Base-by-base conservation (phyloP, 2,888 invertebrate species). In the Campoplex nolae region DNA sequence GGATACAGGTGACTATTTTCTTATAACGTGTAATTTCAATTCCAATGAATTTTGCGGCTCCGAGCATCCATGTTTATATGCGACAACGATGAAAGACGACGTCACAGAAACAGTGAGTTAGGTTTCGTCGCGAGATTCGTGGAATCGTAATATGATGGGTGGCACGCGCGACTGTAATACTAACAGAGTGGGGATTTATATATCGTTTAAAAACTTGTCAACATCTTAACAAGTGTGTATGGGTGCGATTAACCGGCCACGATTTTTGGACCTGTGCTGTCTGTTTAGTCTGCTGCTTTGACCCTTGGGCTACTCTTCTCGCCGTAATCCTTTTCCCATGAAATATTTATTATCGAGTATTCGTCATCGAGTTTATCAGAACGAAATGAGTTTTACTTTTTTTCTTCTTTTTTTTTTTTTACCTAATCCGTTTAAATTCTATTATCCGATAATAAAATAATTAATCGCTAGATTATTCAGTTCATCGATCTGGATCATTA, bases 111-210 rank as follows among this genome's bases (percentile, higher is more conserved):
- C 45, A 45, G 45, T 35, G 78, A 16, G 75, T 83, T 48, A 11
- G 38, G 32, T 38, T 71, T 62, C 32, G 8, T 13, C 45, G 58
- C 65, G 62, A 28, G 71, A 65, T 83, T 83, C 83, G 70, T 54
- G 71, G 83, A 83, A 83, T 65, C 65, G 77, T 65, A 71, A 70
- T 71, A 77, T 51, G 48, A 83, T 77, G 42, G 48, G 32, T 77
- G 77, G 83, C 83, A 83, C 83, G 83, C 83, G 83, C 77, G 77
- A 23, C 62, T 13, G 3, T 35, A 35, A 71, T 16, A 54, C 68
- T 42, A 56, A 28, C 32, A 11, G 32, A 35, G 71, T 13, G 62
- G 35, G 35, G 62, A 71, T 80, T 70, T 38, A 62, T 76, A 35
- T 74, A 58, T 74, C 71, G 45, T 28, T 54, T 73, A 28, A 23